Evolutionary conservation across 2,888 invertebrate species (phyloP).

Genomic region (Lasius platythorax): DNA sequence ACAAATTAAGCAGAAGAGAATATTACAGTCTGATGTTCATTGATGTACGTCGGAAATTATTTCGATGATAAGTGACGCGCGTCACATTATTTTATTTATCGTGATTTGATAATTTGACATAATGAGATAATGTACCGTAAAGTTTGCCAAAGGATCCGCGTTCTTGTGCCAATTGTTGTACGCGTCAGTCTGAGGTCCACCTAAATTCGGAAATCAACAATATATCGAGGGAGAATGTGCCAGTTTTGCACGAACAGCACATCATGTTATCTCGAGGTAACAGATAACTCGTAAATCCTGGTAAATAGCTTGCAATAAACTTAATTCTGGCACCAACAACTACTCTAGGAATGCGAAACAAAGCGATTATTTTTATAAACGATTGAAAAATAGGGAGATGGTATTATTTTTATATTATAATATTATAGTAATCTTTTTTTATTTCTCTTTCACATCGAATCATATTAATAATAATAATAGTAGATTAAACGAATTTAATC

Average conservation of each 20-base stretch:
- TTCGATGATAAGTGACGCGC: conserved; percentile 31
- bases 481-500: neutral
- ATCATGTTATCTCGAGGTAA: conserved; percentile 4
- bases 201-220: conserved; percentile 32
- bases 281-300: conserved; percentile 34
- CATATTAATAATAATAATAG: neutral
- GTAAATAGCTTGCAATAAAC: conserved; percentile 17
- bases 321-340: conserved; percentile 2
- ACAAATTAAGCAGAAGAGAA: neutral
- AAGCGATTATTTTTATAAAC: neutral
- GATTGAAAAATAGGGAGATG: neutral
- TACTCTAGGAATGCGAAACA: neutral
- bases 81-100: conserved; percentile 18
- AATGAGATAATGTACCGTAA: conserved; percentile 2
- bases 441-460: neutral
- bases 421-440: conserved; percentile 10
- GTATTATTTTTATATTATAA: conserved; percentile 1
- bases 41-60: neutral
- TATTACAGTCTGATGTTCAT: neutral
- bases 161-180: conserved; percentile 34
- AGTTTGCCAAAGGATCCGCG: conserved; percentile 18
- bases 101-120: conserved; percentile 21
- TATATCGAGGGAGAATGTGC: neutral
- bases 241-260: conserved; percentile 1
- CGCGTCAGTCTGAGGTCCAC: neutral